Base-by-base conservation (phyloP, 23 tunicate species). In the Pegea sp. region DNA sequence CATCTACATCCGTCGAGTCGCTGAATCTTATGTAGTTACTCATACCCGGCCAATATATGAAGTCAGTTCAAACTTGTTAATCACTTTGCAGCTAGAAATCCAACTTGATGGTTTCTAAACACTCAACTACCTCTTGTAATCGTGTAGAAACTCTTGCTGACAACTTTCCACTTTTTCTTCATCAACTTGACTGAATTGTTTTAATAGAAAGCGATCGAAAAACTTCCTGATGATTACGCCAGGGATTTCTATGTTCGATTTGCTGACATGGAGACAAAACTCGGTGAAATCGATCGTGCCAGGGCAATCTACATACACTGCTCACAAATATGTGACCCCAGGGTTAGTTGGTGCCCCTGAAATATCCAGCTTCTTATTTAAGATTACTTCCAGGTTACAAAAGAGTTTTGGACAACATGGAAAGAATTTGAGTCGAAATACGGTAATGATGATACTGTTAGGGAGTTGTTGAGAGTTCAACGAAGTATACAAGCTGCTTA, bases 371-470 rank as follows among this genome's bases (percentile, higher is more conserved):
- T 51, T n/a, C n/a, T n/a, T 13, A 11, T 51, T 21, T 21, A 51
- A 16, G 16, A 11, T 38, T 38, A 8, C 16, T 38, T 11, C 46
- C 11, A 38, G 46, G 11, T 38, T 38, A 16, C 75, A 2, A 67
- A 68, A 0, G 64, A 57, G 22, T 89, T 89, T 61, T 89, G 98
- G 98, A 69, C 61, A 23, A 70, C 71, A 1, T 89, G 98, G 98
- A 70, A 77, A 44, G 48, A 44, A 43, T 89, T 89, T 53, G 98
- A 89, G 63, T 57, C 67, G 5, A 60, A 76, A 24, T 91, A 89
- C 30, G 98, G 98, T 11, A 89, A 89, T 44, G 90, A 89, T 44
- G 98, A 89, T 62, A 89, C 98, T 1, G 79, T 89, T 6, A 76
- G 98, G 1, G 98, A 89, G 38, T 77, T 89, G 98, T 52, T 89